Percentiles rank a stretch among this genome's conserved stretches.
Evolutionary conservation across 30 jellyfish, hydroid and myxozoan species (phyloP).

Genomic region (Pseudorhiza aurosa): DNA sequence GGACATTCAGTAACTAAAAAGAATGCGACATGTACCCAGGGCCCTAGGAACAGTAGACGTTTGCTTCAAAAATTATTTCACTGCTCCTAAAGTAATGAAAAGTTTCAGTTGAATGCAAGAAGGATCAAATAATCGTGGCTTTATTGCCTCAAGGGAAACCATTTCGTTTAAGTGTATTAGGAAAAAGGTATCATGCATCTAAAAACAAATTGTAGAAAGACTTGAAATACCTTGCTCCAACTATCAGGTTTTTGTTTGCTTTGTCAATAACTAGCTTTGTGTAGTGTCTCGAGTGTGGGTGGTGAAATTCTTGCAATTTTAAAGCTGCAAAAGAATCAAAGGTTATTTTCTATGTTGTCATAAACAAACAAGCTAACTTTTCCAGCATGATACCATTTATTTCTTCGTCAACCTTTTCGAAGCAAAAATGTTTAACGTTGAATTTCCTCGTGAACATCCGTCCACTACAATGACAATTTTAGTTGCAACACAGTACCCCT

Average conservation of each 20-base stretch:
- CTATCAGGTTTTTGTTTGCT: constrained; percentile 12
- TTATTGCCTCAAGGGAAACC: too few species aligned
- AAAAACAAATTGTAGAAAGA: neutral
- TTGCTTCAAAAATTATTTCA: too few species aligned
- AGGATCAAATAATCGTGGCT: too few species aligned
- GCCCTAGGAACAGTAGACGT: too few species aligned
- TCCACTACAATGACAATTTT: neutral
- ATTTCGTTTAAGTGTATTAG: too few species aligned
- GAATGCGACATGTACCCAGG: too few species aligned
- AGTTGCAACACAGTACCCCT: too few species aligned
- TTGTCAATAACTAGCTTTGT: constrained; percentile 51
- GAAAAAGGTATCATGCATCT: neutral
- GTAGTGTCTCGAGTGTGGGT: constrained; percentile 31
- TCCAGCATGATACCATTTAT: too few species aligned
- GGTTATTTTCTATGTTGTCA: neutral
- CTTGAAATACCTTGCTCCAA: constrained; percentile 80
- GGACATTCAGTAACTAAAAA: too few species aligned
- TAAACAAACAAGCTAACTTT: neutral
- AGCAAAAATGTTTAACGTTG: neutral
- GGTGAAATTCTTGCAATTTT: constrained; percentile 30
- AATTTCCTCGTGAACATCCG: neutral
- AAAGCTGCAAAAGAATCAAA: constrained; percentile 27
- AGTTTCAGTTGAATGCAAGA: too few species aligned
- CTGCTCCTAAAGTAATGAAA: too few species aligned
- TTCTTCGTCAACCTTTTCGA: too few species aligned